Percentiles rank a stretch among this genome's conserved stretches.
Conservation (phyloP, 2,888 invertebrate species). For the Lepeophtheirus nordmannii region DNA sequence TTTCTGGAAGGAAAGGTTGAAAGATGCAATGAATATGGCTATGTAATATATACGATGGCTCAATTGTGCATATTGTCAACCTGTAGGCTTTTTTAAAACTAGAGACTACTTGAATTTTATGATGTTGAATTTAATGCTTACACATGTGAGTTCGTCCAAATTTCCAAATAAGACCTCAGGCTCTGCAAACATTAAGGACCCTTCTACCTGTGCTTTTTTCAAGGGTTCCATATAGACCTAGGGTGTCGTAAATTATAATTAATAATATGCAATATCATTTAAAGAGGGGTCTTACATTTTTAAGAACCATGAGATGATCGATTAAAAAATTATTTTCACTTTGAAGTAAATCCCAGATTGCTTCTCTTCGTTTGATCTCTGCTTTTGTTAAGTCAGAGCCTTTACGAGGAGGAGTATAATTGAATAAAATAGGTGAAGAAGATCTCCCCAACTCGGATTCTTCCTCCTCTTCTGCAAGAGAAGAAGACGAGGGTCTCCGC, state of each 20-base stretch:
- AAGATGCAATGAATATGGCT: no score
- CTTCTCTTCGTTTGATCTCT: conserved; percentile 38
- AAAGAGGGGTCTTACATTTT: conserved; percentile 37
- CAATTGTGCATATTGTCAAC: no score
- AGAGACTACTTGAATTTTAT: no score
- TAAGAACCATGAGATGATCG: conserved; percentile 46
- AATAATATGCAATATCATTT: not conserved
- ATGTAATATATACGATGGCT: no score
- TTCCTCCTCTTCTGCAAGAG: conserved; percentile 27
- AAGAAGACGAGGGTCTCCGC: conserved; percentile 28
- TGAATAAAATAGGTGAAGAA: conserved; percentile 27
- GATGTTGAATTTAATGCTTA: conserved; percentile 34
- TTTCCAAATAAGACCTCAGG: conserved; percentile 47
- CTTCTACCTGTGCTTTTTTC: conserved; percentile 48
- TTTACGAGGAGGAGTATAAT: conserved; percentile 26
- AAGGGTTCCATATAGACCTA: conserved; percentile 48
- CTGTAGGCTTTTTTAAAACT: no score
- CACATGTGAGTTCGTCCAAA: conserved; percentile 44
- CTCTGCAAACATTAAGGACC: conserved; percentile 46
- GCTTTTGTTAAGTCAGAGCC: conserved; percentile 11
- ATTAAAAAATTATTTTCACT: conserved; percentile 45
- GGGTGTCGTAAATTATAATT: conserved; percentile 27
- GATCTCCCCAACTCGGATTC: conserved; percentile 6
- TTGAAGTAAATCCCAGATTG: conserved; percentile 48
- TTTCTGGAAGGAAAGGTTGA: no score